Conservation (phyloP, 2,113 vertebrate species). For the Callipepla squamata region DNA sequence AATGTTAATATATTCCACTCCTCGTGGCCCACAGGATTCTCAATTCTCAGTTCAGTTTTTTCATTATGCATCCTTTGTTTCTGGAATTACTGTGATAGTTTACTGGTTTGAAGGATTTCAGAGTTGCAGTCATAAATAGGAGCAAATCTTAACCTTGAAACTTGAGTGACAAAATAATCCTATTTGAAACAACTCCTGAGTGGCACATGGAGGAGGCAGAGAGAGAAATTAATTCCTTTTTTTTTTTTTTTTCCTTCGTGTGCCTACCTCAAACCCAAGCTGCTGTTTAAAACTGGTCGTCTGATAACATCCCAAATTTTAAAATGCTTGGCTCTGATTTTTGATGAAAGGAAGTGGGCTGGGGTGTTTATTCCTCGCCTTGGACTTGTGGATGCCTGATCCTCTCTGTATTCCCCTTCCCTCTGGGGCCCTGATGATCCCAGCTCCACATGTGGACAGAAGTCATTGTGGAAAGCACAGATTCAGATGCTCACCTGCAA, state of each 20-base stretch:
- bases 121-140: conserved; percentile 52
- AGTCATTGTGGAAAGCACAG: not conserved
- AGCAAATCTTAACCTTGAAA: conserved; percentile 69
- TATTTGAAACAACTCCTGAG: conserved; percentile 55
- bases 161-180: conserved; percentile 61
- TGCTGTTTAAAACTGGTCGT: conserved; percentile 17
- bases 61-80: conserved; percentile 64
- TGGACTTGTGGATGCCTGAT: not conserved
- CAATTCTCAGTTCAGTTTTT: conserved; percentile 58
- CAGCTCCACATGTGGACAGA: not conserved
- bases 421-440: not conserved
- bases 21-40: conserved; percentile 44
- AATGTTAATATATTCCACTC: conserved; percentile 66
- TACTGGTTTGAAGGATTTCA: conserved; percentile 65
- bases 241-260: not conserved
- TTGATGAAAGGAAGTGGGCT: not conserved
- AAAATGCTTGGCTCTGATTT: not conserved
- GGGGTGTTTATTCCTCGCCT: not conserved
- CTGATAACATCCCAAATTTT: not conserved
- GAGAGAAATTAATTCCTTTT: conserved; percentile 38
- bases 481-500: not conserved
- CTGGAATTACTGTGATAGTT: conserved; percentile 65
- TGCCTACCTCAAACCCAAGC: not conserved
- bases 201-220: conserved; percentile 15
- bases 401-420: not conserved